Percentiles rank a stretch among this genome's conserved stretches.
phyloP scores from a whole-genome alignment of 2,888 invertebrate species.

The Heliconius ismenius region DNA sequence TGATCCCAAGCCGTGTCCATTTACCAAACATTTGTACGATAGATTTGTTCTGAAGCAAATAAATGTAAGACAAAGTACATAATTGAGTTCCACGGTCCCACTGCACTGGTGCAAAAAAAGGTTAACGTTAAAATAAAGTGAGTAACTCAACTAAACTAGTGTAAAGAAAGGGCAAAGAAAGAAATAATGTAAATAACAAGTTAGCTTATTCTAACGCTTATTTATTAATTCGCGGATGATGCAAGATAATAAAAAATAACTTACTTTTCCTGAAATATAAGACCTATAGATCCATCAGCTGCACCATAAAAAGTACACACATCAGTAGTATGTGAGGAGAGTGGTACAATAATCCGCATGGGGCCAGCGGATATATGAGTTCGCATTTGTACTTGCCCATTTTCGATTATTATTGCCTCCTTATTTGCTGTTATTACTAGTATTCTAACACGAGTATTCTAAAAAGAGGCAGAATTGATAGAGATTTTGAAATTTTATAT shows the following conservation, averaged over 20 bases:
- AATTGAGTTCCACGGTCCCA: no score
- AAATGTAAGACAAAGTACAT: no score
- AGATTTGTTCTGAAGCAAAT: constrained; percentile 58
- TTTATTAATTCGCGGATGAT: neutral
- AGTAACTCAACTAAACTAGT: no score
- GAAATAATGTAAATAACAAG: neutral
- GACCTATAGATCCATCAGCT: constrained; percentile 92
- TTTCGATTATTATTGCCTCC: constrained; percentile 88
- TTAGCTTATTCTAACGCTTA: neutral
- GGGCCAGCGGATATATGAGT: constrained; percentile 64
- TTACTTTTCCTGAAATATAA: constrained; percentile 78
- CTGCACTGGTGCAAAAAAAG: neutral
- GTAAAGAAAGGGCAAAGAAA: neutral
- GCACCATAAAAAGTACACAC: constrained; percentile 91
- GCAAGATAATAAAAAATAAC: constrained; percentile 39
- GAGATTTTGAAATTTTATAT: no score
- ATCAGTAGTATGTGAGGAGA: constrained; percentile 64
- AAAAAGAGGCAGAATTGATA: constrained; percentile 46
- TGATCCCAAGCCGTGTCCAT: constrained; percentile 70
- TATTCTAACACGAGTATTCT: constrained; percentile 85
- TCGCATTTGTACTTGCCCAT: constrained; percentile 82
- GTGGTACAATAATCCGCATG: constrained; percentile 63
- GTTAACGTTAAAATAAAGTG: no score
- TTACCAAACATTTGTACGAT: constrained; percentile 67
- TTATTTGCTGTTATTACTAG: constrained; percentile 92